A percentile compares a stretch with the other conserved stretches of the same genome.
These are phyloP conservation scores for Podarcis lilfordi DNA, from an alignment of 2,797 vertebrate genomes.

Conservation along the genomic window DNA sequence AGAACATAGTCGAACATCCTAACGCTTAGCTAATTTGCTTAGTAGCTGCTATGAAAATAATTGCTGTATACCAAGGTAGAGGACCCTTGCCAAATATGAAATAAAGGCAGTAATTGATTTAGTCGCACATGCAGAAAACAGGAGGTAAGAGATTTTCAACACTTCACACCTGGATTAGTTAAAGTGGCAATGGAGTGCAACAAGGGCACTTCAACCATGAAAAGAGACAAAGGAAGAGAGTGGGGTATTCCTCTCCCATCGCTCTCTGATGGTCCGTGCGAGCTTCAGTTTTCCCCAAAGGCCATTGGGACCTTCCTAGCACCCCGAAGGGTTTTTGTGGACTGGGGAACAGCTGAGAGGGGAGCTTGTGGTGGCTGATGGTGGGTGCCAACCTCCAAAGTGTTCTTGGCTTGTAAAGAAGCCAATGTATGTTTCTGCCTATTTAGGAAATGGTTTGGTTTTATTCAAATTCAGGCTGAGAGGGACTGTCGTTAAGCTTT, in stretches of 20 bases:
- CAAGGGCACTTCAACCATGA: no score
- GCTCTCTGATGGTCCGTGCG: neutral
- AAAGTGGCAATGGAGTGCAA: neutral
- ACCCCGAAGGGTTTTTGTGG: neutral
- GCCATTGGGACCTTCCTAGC: neutral
- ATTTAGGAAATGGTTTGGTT: neutral
- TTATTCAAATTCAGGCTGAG: neutral
- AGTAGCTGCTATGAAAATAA: no score
- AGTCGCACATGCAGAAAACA: neutral
- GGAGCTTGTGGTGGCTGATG: neutral
- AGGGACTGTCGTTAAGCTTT: neutral
- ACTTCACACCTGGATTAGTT: neutral
- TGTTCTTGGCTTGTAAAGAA: neutral
- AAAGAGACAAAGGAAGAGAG: neutral
- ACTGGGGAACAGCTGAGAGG: no score
- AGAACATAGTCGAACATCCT: neutral
- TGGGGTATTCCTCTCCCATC: neutral
- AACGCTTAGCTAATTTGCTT: neutral
- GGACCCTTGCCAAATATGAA: neutral
- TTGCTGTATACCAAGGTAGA: neutral
- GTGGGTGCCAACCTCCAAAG: neutral
- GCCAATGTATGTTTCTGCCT: neutral
- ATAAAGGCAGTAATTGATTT: neutral
- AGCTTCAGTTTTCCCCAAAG: neutral
- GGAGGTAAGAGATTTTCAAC: neutral